Base-by-base conservation (phyloP, 1,140 invertebrate species). In the Oedothorax gibbosus region DNA sequence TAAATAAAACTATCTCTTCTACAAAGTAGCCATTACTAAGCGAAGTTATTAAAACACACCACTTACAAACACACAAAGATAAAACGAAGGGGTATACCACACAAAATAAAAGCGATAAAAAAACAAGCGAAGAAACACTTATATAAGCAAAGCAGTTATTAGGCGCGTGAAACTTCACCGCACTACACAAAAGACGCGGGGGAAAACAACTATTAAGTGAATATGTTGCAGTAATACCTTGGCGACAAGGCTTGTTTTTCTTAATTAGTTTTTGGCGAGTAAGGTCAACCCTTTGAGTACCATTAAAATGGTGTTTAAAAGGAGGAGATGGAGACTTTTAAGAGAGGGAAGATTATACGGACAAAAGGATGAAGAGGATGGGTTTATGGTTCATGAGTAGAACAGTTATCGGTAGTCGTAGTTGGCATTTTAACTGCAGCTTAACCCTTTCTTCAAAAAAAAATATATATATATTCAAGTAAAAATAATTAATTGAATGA, bases 181-280 rank as follows among this genome's bases (percentile, higher is more conserved):
- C 3, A 14, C 11, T 66, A 65, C 77, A 65, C 51, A 65, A 66
- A 66, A 79, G 64, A 56, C 11, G 51, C 11, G 35, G 53, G 54
- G 35, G 69, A 62, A 79, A 82, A 20, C 80, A 62, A 71, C 80
- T 82, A 82, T 82, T 82, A 82, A 82, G 80, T 82, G 80, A 82
- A 82, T 82, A 82, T 82, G 72, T 82, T 82, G 73, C 80, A 82
- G 60, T 82, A 82, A 82, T 82, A 73, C 80, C 80, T 73, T 50
- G 7, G 50, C 60, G 80, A 82, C 80, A 64, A 8, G 68, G 15
- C 69, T 51, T 73, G 68, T 82, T 82, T 82, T 82, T 82, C 80
- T 82, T 82, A 82, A 82, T 82, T 82, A 82, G 68, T 73, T 81
- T 50, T 66, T 65, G 68, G 78, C 62, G 10, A 35, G 53, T 18